A percentile compares a stretch with the other conserved stretches of the same genome.
These are phyloP conservation scores for Tipula vernalis DNA, from an alignment of 2,888 invertebrate species.

Conservation along the genomic window DNA sequence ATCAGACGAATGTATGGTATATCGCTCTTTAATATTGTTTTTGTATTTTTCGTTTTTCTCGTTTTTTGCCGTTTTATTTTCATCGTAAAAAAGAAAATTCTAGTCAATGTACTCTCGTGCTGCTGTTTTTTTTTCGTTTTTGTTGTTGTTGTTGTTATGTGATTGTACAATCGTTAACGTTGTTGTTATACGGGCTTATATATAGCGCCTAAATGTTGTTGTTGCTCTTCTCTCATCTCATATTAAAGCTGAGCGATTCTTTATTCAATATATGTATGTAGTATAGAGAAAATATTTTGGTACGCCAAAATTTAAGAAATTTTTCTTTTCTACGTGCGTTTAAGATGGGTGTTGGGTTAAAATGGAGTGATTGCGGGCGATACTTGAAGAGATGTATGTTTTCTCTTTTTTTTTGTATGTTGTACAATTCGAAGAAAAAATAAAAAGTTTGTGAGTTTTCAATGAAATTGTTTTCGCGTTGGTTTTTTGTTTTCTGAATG, in stretches of 20 bases:
- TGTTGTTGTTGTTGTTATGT: neutral
- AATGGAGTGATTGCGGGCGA: neutral
- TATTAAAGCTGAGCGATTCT: neutral
- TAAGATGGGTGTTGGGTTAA: neutral
- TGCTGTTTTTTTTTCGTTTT: neutral
- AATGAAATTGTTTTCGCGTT: neutral
- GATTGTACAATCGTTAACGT: neutral
- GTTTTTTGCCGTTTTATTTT: neutral
- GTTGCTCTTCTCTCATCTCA: neutral
- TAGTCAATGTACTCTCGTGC: conserved; percentile 4
- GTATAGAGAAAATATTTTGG: neutral
- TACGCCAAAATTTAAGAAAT: too few relatives aligned
- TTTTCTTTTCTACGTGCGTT: neutral
- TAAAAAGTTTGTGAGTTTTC: neutral
- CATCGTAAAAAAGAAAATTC: neutral
- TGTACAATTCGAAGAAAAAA: neutral
- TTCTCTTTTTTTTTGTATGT: neutral
- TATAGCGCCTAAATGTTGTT: conserved; percentile 4
- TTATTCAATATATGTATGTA: too few relatives aligned
- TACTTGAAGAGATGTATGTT: neutral
- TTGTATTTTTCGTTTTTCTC: neutral
- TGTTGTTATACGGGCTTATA: neutral
- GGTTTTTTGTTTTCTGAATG: neutral
- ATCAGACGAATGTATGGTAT: neutral
- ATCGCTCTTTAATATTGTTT: neutral